Percentiles rank a stretch among this genome's conserved stretches.
These are phyloP conservation scores for Cephus sareptanus DNA, from an alignment of 2,888 invertebrate genomes.

Conservation along the genomic window DNA sequence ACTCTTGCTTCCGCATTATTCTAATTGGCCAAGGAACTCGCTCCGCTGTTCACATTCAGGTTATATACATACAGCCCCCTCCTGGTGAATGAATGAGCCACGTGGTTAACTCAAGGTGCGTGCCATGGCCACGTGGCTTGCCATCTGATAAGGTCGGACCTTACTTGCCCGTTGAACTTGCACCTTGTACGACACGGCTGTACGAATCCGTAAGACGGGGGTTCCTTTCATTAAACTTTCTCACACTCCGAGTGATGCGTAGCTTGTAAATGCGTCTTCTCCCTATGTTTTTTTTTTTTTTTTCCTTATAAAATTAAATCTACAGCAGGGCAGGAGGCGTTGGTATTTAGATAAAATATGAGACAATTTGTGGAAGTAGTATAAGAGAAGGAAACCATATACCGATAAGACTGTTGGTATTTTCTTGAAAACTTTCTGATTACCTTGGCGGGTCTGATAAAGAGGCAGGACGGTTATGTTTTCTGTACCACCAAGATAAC, in stretches of 20 bases:
- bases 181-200: not conserved
- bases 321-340: not conserved
- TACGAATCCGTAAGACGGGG: not conserved
- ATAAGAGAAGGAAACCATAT: not conserved
- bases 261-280: not conserved
- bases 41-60: not conserved
- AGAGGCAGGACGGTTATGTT: not conserved
- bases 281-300: not conserved
- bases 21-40: not conserved
- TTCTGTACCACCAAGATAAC: not conserved
- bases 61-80: not conserved
- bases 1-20: not conserved
- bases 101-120: conserved; percentile 47
- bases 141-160: conserved; percentile 45
- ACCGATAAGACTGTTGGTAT: not conserved
- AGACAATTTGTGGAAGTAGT: not conserved
- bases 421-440: not conserved
- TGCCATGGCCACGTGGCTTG: conserved; percentile 45
- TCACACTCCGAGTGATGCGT: not conserved
- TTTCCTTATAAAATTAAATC: not conserved
- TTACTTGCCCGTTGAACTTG: not conserved
- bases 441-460: not conserved
- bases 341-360: not conserved
- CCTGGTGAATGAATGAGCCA: conserved; percentile 21
- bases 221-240: not conserved